Evolutionary conservation across 2,797 vertebrate genomes (phyloP).

Genomic region (Chiloscyllium punctatum): DNA sequence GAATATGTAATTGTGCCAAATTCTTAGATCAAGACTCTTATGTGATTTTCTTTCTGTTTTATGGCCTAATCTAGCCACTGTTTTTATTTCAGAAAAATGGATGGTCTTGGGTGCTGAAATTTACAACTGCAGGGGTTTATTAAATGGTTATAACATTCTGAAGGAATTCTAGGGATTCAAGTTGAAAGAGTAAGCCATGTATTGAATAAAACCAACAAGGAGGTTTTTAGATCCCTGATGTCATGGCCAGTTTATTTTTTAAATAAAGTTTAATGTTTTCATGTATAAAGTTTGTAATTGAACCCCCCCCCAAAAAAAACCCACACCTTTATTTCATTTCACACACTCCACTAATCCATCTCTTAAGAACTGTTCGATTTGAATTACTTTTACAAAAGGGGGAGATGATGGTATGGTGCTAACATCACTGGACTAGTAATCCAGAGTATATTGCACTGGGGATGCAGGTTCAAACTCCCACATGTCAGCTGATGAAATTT

Average conservation of each 20-base stretch:
- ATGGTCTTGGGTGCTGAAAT: not conserved
- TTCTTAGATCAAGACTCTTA: not conserved
- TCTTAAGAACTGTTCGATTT: not conserved
- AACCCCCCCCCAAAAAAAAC: too few relatives aligned
- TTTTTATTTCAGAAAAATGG: not conserved
- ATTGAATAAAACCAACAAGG: not conserved
- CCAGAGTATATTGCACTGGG: too few relatives aligned
- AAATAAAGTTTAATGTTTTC: not conserved
- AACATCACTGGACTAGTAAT: too few relatives aligned
- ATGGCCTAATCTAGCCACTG: too few relatives aligned
- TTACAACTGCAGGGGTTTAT: not conserved
- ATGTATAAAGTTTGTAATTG: not conserved
- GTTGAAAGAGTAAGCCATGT: not conserved
- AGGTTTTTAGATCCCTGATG: not conserved
- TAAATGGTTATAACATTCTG: slow-evolving; percentile 33
- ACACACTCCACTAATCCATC: not conserved
- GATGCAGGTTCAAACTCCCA: too few relatives aligned
- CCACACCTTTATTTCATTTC: too few relatives aligned
- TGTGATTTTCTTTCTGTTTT: not conserved
- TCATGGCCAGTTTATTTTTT: not conserved
- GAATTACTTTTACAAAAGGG: not conserved
- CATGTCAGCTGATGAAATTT: too few relatives aligned
- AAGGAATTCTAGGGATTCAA: not conserved
- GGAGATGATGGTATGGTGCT: too few relatives aligned
- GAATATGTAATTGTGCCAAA: not conserved